Percentiles rank a stretch among this genome's conserved stretches.
Conservation (phyloP, 2,888 invertebrate genomes). For the Syrista parreyssii region DNA sequence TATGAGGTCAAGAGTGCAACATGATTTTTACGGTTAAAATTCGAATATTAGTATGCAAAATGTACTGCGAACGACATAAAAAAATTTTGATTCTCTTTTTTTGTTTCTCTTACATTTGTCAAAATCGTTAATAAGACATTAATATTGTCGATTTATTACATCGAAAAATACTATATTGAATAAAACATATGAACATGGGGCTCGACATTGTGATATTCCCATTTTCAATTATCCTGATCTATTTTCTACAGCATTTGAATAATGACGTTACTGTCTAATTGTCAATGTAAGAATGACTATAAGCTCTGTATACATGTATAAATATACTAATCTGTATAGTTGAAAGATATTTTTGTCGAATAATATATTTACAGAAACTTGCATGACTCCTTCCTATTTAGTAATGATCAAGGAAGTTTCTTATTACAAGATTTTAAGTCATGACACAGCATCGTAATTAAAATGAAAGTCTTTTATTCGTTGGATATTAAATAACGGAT, state of each 20-base stretch:
- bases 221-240: not conserved
- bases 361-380: not conserved
- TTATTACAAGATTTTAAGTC: not conserved
- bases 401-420: not conserved
- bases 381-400: not conserved
- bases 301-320: not conserved
- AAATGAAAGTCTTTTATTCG: not conserved
- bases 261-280: not conserved
- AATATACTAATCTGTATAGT: not conserved
- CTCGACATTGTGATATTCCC: not conserved
- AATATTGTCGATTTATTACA: not conserved
- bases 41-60: not conserved
- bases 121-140: conserved; percentile 24
- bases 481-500: not conserved
- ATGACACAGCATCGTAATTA: not conserved
- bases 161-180: conserved; percentile 7
- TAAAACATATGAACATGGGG: not conserved
- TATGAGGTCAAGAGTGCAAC: not conserved
- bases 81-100: conserved; percentile 16
- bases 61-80: not conserved
- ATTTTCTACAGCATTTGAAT: not conserved
- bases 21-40: not conserved
- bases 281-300: not conserved
- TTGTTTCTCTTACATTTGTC: conserved; percentile 27
- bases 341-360: not conserved